These are phyloP conservation scores for Cirrhinus molitorella DNA, from an alignment of 2,797 vertebrate species.

Conservation along the genomic window DNA sequence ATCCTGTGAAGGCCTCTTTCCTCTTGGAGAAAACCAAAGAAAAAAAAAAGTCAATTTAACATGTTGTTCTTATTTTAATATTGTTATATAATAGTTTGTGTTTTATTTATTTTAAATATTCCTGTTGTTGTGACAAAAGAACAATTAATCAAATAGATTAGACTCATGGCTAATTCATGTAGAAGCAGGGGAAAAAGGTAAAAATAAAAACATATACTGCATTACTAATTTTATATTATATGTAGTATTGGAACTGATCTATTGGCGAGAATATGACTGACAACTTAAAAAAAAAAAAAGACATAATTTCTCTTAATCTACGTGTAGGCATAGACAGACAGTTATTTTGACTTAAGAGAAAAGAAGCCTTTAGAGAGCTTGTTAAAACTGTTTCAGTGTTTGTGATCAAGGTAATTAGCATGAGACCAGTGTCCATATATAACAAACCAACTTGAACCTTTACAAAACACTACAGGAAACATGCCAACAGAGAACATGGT, in stretches of 20 bases:
- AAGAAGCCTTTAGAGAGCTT: background rate
- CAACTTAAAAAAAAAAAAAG: background rate
- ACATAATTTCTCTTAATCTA: background rate
- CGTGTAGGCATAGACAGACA: background rate
- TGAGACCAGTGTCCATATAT: background rate
- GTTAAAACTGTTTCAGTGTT: background rate
- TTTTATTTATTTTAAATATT: no score
- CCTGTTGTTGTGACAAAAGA: no score
- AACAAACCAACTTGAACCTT: background rate
- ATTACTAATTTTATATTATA: no score
- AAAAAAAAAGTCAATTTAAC: no score
- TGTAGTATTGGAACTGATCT: background rate
- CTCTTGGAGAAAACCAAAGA: no score
- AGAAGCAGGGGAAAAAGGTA: no score
- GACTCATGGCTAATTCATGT: no score
- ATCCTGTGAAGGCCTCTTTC: no score
- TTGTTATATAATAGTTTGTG: no score
- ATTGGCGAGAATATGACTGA: background rate
- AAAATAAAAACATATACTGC: no score
- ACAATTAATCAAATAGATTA: no score
- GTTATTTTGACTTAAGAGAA: background rate
- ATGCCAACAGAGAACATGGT: background rate
- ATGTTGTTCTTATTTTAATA: no score
- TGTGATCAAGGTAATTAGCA: conserved; percentile 7
- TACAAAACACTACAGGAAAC: background rate